Percentiles rank a stretch among this genome's conserved stretches.
Evolutionary conservation across 2,113 vertebrate genomes (phyloP).

Genomic region (Sterna hirundo): DNA sequence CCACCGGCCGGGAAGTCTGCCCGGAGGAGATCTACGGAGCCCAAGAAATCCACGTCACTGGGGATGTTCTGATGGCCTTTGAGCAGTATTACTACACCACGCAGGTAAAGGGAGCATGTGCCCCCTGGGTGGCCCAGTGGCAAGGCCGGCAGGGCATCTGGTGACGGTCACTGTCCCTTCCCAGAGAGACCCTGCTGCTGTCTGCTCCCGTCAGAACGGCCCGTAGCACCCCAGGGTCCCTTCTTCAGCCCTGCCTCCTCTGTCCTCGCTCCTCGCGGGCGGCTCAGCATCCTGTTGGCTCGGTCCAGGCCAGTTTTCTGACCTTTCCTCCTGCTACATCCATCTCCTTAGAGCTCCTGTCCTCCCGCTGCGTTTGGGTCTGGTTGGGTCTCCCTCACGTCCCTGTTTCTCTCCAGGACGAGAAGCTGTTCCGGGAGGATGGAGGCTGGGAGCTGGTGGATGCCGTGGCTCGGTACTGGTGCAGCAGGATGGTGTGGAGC

Average conservation of each 20-base stretch:
- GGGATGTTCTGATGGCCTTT: conserved; percentile 89
- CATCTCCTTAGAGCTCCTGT: background rate
- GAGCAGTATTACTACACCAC: conserved; percentile 86
- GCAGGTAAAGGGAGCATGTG: conserved; percentile 58
- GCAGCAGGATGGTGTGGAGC: conserved; percentile 87
- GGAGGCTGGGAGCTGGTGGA: conserved; percentile 85
- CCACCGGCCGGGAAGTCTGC: conserved; percentile 89
- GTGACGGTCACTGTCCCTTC: background rate
- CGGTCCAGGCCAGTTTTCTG: background rate
- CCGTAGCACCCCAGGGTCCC: no score
- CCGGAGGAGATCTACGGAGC: conserved; percentile 84
- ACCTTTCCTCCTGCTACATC: background rate
- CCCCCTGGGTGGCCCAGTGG: rapidly evolving
- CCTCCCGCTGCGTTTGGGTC: background rate
- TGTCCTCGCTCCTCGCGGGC: background rate
- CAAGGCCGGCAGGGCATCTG: background rate
- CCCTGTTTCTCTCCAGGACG: conserved; percentile 75
- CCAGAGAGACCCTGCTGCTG: background rate
- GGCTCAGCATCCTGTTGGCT: background rate
- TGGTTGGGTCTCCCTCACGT: rapidly evolving
- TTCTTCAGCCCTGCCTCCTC: background rate
- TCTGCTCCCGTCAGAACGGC: background rate
- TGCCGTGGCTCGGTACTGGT: conserved; percentile 91
- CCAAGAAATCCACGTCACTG: conserved; percentile 91
- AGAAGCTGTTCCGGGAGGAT: conserved; percentile 81